Conservation (phyloP, 2,113 vertebrate species). For the Caranx melampygus region DNA sequence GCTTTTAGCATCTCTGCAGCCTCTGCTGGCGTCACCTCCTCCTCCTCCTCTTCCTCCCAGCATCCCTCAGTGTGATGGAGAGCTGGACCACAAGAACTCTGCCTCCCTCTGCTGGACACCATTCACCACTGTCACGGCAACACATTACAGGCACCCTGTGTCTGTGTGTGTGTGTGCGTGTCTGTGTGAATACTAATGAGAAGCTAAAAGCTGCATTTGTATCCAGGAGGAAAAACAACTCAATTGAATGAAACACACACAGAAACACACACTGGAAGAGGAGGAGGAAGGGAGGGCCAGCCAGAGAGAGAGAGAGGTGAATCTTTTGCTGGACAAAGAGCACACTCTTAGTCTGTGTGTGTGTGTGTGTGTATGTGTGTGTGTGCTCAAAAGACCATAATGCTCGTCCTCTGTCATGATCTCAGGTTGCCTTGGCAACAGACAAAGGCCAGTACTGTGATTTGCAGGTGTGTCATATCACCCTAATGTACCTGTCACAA, state of each 20-base stretch:
- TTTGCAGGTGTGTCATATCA: not conserved
- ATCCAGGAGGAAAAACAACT: no score
- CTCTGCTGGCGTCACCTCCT: conserved; percentile 59
- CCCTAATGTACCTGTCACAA: not conserved
- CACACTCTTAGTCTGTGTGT: not conserved
- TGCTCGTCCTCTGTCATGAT: not conserved
- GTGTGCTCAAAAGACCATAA: conserved; percentile 11
- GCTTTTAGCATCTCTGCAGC: conserved; percentile 73
- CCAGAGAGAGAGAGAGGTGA: no score
- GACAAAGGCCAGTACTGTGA: not conserved
- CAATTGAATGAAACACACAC: no score
- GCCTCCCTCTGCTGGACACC: conserved; percentile 61
- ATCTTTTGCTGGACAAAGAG: no score
- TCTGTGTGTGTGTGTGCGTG: no score
- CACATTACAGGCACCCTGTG: not conserved
- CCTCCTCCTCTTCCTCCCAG: conserved; percentile 60
- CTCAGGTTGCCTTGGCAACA: conserved; percentile 12
- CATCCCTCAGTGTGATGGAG: conserved; percentile 50
- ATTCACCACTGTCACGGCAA: not conserved
- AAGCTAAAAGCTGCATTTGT: no score
- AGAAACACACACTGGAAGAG: no score
- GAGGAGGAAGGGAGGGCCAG: no score
- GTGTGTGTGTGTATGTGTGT: not conserved
- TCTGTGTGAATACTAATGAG: no score
- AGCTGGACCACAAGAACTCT: conserved; percentile 7